phyloP scores from a whole-genome alignment of 2,113 vertebrate genomes.

The Phaethornis superciliosus region DNA sequence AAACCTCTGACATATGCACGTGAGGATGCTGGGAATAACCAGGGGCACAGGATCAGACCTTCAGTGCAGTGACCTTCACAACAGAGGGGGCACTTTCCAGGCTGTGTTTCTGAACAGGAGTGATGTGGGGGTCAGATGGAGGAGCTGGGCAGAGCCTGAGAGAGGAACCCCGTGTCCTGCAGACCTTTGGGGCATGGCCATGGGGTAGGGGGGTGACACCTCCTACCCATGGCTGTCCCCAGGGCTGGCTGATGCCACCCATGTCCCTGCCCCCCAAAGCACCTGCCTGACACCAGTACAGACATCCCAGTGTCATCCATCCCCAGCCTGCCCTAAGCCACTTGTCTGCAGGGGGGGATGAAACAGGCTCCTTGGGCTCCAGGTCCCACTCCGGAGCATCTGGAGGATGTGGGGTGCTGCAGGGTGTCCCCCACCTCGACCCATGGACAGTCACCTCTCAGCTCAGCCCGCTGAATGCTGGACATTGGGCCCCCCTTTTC shows the following conservation, averaged over 20 bases:
- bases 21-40: background rate
- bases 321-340: background rate
- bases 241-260: rapidly evolving
- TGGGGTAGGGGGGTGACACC: too few species aligned
- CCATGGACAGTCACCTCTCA: background rate
- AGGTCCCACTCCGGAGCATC: rapidly evolving
- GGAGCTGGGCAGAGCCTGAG: background rate
- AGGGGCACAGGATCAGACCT: background rate
- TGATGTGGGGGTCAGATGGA: rapidly evolving
- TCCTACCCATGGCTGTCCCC: rapidly evolving
- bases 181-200: background rate
- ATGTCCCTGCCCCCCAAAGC: background rate
- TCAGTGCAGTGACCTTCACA: too few species aligned
- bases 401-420: background rate
- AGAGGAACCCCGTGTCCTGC: background rate
- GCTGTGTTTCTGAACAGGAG: background rate
- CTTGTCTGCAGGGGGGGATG: background rate
- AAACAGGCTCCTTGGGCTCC: background rate
- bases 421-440: rapidly evolving
- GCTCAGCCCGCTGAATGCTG: background rate
- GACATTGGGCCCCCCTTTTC: background rate
- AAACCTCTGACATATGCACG: background rate
- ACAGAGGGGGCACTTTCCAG: background rate
- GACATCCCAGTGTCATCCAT: background rate
- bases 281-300: background rate